These are phyloP conservation scores for Promerops cafer DNA, from an alignment of 2,113 vertebrate genomes.

Conservation along the genomic window DNA sequence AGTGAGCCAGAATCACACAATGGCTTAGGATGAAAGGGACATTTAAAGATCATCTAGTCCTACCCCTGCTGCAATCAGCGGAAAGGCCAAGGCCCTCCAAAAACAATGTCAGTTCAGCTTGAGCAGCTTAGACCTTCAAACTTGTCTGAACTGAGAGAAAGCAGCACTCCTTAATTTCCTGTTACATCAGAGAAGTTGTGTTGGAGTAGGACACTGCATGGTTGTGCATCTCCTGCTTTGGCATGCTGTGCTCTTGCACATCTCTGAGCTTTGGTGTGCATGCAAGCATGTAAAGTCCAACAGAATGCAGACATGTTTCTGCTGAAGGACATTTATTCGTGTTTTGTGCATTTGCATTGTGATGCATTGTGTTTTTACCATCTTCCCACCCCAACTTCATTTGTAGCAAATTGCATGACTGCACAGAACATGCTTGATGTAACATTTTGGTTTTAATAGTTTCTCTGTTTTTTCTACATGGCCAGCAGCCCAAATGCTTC, in stretches of 20 bases:
- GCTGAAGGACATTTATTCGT: neutral
- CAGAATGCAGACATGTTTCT: neutral
- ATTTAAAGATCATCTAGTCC: neutral
- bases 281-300: neutral
- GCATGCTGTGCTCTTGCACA: neutral
- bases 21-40: neutral
- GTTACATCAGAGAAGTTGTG: neutral
- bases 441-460: neutral
- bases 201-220: conserved; percentile 27
- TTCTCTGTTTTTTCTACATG: neutral
- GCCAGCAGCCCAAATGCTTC: neutral
- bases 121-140: neutral
- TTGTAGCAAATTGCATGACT: neutral
- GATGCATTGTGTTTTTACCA: neutral
- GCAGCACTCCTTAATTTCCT: neutral
- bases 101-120: neutral
- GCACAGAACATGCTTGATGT: neutral
- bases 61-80: neutral
- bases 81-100: neutral
- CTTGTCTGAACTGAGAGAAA: neutral
- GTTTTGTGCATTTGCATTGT: neutral
- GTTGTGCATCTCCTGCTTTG: conserved; percentile 21
- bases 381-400: neutral
- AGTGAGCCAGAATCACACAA: neutral
- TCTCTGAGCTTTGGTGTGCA: neutral